Percentiles rank a stretch among this genome's conserved stretches.
Evolutionary conservation across 2,888 invertebrate genomes (phyloP).

Genomic region (Mellilla xanthometata): DNA sequence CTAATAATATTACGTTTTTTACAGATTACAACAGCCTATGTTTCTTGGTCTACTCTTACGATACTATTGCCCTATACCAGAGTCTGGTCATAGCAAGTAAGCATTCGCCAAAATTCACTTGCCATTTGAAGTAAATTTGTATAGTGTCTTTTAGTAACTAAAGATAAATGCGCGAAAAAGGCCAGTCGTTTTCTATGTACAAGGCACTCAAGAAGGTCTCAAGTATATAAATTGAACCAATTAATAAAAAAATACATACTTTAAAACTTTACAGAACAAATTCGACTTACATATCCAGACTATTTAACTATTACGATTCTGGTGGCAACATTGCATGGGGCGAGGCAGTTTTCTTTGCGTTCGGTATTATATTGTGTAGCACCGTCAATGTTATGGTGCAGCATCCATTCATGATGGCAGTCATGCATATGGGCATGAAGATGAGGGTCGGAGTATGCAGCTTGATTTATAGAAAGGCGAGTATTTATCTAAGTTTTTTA

Average conservation of each 20-base stretch:
- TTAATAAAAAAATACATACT: too few species aligned
- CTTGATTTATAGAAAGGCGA: slow-evolving; percentile 92
- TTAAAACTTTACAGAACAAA: slow-evolving; percentile 20
- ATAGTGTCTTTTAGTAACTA: too few species aligned
- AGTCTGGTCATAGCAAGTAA: slow-evolving; percentile 40
- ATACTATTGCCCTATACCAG: slow-evolving; percentile 81
- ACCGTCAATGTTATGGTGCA: slow-evolving; percentile 84
- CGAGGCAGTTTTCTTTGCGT: slow-evolving; percentile 86
- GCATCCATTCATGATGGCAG: slow-evolving; percentile 87
- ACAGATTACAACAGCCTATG: slow-evolving; percentile 85
- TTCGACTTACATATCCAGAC: slow-evolving; percentile 81
- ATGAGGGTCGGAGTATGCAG: slow-evolving; percentile 92
- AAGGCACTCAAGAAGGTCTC: too few species aligned
- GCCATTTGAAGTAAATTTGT: too few species aligned
- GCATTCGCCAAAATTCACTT: too few species aligned
- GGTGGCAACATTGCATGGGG: slow-evolving; percentile 76
- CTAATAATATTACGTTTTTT: too few species aligned
- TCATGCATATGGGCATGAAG: slow-evolving; percentile 91
- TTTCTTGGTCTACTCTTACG: slow-evolving; percentile 84
- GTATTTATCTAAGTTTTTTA: too few species aligned
- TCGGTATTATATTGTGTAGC: slow-evolving; percentile 85
- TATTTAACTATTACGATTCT: slow-evolving; percentile 83
- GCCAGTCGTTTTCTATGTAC: too few species aligned
- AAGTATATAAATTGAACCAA: too few species aligned
- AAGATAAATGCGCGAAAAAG: too few species aligned